phyloP scores from a whole-genome alignment of 2,797 vertebrate genomes.

The Denticeps clupeoides region DNA sequence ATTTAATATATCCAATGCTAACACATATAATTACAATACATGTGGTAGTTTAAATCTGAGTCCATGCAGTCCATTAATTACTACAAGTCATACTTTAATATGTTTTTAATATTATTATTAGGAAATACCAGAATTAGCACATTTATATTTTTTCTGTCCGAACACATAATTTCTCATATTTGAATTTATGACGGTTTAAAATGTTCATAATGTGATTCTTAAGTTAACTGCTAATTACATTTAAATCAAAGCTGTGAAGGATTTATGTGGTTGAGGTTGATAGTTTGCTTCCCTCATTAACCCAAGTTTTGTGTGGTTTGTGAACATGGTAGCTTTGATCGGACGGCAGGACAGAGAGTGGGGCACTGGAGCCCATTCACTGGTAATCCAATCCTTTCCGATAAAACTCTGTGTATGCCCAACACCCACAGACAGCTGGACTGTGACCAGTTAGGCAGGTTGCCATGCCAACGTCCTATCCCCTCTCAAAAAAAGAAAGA shows the following conservation, averaged over 20 bases:
- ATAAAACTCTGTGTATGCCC: slow-evolving; percentile 23
- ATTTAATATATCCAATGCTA: no score
- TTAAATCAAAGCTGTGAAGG: neutral
- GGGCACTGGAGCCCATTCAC: slow-evolving; percentile 5
- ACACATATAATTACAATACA: no score
- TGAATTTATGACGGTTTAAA: neutral
- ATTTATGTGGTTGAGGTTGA: slow-evolving; percentile 5
- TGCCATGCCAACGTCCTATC: slow-evolving; percentile 48
- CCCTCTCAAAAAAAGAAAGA: slow-evolving; percentile 42
- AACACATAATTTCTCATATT: neutral
- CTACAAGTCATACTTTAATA: no score
- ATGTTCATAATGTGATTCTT: neutral
- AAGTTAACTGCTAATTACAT: neutral
- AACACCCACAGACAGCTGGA: slow-evolving; percentile 47
- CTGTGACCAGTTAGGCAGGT: slow-evolving; percentile 46
- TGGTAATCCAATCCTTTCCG: slow-evolving; percentile 33
- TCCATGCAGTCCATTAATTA: no score
- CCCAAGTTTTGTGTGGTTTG: slow-evolving; percentile 18
- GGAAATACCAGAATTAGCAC: no score
- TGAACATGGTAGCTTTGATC: slow-evolving; percentile 14
- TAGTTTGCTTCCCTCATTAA: slow-evolving; percentile 4
- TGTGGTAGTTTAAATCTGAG: no score
- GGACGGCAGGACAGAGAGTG: slow-evolving; percentile 15
- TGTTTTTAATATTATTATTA: no score
- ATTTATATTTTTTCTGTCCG: no score